Base-by-base conservation (phyloP, 2,888 invertebrate species). In the Artemia sinica region DNA sequence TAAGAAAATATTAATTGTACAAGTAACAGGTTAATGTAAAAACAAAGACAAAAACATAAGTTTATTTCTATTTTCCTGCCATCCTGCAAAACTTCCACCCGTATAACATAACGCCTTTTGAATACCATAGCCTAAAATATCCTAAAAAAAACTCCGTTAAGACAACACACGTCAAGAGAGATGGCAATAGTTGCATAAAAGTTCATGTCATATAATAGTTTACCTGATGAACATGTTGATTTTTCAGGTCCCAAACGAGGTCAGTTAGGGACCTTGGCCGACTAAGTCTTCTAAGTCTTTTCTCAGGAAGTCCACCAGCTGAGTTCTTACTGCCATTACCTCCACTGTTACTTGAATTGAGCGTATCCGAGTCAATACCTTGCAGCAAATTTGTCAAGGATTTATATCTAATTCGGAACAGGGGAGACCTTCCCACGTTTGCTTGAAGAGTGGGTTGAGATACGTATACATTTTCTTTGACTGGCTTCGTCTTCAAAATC, bases 311-410 rank as follows among this genome's bases (percentile, higher is more conserved):
- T 52, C 71, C 71, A 68, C 58, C 67, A 65, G 67, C 68, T 63
- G 70, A 69, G 2, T 41, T 28, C 49, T 69, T 58, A 49, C 70
- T 52, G 28, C 49, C 66, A 63, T 67, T 82, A 1, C 90, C 90
- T 51, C 90, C 91, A 49, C 90, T 90, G 79, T 90, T 88, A 76
- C 90, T 90, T 52, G 91, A 91, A 76, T 91, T 89, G 72, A 91
- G 80, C n/a, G 91, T 91, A 76, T 87, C 87, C 58, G 86, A 79
- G 74, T 85, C 86, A 84, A 85, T 86, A 14, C 84, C 85, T 70
- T 28, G 67, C 69, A 73, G 72, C 48, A 76, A 71, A 72, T 75
- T 75, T 11, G 73, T 75, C 41, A 77, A 84, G 83, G 77, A 75
- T 71, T 76, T 76, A 72, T 76, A 81, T 18, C 88, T 81, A 73